phyloP scores from a whole-genome alignment of 1,140 invertebrate species.

The Belonocnema kinseyi region DNA sequence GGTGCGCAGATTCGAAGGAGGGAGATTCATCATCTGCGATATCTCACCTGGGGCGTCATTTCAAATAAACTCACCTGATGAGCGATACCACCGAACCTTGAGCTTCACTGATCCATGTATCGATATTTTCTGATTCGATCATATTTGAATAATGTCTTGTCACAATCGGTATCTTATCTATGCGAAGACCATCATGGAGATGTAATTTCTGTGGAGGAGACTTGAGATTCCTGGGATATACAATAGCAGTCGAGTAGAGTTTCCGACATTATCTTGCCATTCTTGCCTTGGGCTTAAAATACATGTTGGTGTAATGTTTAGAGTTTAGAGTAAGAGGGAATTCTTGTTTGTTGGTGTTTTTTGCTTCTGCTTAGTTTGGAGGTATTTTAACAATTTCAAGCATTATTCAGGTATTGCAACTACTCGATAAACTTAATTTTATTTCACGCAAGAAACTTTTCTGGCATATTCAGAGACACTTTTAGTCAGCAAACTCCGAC shows the following conservation, averaged over 20 bases:
- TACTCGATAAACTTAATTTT: neutral
- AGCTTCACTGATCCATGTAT: neutral
- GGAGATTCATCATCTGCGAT: constrained; percentile 20
- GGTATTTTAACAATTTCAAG: neutral
- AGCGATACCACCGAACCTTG: constrained; percentile 5
- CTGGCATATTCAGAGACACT: neutral
- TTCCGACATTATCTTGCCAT: constrained; percentile 18
- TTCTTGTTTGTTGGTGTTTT: neutral
- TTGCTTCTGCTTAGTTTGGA: neutral
- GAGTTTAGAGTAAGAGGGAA: neutral
- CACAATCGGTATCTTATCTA: neutral
- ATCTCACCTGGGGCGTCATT: neutral
- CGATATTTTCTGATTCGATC: constrained; percentile 8
- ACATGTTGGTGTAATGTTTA: constrained; percentile 6
- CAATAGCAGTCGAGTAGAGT: neutral
- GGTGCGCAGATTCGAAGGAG: neutral
- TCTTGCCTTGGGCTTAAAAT: neutral
- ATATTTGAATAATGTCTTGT: constrained; percentile 18
- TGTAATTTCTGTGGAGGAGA: constrained; percentile 18
- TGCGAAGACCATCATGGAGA: neutral
- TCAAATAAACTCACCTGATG: neutral
- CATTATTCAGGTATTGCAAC: neutral
- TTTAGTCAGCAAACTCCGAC: constrained; percentile 1
- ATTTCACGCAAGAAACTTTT: neutral
- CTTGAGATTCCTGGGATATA: neutral